phyloP scores from a whole-genome alignment of 2,888 invertebrate species.

The Lithophane semibrunnea region DNA sequence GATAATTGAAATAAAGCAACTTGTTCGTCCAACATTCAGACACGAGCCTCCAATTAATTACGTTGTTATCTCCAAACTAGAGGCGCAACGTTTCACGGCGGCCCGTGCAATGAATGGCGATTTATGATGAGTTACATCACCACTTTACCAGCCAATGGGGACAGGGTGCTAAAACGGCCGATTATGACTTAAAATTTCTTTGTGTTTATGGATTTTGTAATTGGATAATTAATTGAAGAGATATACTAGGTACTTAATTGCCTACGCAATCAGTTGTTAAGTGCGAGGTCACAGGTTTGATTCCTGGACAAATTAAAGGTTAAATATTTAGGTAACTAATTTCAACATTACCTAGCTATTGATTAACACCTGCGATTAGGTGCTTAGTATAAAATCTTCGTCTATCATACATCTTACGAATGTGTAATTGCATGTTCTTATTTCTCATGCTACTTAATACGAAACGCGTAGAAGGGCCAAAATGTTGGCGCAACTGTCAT shows the following conservation, averaged over 20 bases:
- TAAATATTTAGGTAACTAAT: not conserved
- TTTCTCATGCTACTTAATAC: constrained; percentile 36
- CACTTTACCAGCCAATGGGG: constrained; percentile 11
- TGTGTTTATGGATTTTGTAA: constrained; percentile 8
- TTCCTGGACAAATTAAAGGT: not conserved
- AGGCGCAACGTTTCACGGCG: not conserved
- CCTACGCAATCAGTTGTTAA: not conserved
- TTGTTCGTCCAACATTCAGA: not conserved
- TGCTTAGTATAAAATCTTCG: not conserved
- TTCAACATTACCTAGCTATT: not conserved
- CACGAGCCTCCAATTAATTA: constrained; percentile 38
- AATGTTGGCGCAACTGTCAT: constrained; percentile 34
- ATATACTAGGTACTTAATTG: not conserved
- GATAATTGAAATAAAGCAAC: constrained; percentile 19
- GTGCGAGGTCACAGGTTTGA: not conserved
- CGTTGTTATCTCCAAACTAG: constrained; percentile 19
- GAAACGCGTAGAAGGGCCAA: constrained; percentile 28
- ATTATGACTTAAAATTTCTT: constrained; percentile 13
- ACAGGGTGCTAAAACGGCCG: constrained; percentile 30
- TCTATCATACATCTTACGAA: not conserved
- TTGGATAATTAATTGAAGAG: constrained; percentile 8
- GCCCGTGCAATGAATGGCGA: constrained; percentile 10
- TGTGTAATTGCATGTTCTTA: constrained; percentile 1
- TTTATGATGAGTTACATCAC: constrained; percentile 43
- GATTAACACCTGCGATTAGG: too few relatives aligned